Evolutionary conservation across 2,113 vertebrate genomes (phyloP).

Genomic region (Acanthisitta chloris): DNA sequence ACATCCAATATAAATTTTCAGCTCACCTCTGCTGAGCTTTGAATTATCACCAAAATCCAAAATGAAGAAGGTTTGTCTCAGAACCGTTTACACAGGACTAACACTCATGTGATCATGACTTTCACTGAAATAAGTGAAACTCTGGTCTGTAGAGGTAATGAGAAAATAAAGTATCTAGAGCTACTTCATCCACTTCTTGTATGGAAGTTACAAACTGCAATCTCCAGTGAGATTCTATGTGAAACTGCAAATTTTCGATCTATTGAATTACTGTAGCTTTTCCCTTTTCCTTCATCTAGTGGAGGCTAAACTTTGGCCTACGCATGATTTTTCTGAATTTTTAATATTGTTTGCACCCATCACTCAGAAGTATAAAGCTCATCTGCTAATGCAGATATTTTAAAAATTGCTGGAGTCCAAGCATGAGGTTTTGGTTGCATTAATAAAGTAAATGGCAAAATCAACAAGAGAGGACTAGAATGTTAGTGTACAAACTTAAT

Average conservation of each 20-base stretch:
- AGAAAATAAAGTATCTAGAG: background rate
- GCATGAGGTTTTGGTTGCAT: background rate
- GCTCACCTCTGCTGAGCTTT: background rate
- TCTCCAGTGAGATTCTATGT: background rate
- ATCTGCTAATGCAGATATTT: background rate
- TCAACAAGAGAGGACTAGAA: background rate
- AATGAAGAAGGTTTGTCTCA: background rate
- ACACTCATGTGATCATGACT: background rate
- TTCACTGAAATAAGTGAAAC: background rate
- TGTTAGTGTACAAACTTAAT: background rate
- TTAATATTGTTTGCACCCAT: background rate
- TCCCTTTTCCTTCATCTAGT: background rate
- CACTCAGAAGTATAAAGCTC: background rate
- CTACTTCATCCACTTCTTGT: background rate
- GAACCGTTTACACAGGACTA: background rate
- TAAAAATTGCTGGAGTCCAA: background rate
- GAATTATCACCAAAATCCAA: background rate
- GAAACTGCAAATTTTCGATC: background rate
- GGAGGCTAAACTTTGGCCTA: background rate
- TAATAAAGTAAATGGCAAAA: constrained; percentile 1
- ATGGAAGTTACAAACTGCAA: background rate
- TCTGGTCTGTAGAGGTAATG: background rate
- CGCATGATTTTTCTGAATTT: background rate
- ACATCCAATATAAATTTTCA: background rate
- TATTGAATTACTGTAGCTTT: background rate